These are phyloP conservation scores for Callopanchax toddi DNA, from an alignment of 2,113 vertebrate species.

Conservation along the genomic window DNA sequence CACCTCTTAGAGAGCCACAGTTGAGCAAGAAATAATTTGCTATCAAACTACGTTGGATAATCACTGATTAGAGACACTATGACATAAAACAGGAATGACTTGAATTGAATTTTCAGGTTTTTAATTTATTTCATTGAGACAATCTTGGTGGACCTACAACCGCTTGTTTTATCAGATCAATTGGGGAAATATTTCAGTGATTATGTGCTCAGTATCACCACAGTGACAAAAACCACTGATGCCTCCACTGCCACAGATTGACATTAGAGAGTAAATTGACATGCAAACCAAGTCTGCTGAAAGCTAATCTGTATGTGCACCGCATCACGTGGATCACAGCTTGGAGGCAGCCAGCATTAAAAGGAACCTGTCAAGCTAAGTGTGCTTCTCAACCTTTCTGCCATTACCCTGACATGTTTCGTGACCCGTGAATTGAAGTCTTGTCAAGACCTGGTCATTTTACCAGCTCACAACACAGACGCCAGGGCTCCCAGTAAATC, in stretches of 20 bases:
- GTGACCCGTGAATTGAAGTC: conserved; percentile 81
- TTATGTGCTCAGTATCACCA: conserved; percentile 7
- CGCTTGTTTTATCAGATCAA: conserved; percentile 15
- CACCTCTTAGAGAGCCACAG: conserved; percentile 85
- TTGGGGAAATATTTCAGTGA: conserved; percentile 6
- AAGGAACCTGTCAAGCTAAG: conserved; percentile 78
- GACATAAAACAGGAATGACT: conserved; percentile 60
- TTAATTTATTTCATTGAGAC: conserved; percentile 25
- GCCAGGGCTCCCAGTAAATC: conserved; percentile 56
- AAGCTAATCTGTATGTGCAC: conserved; percentile 75
- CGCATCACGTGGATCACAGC: conserved; percentile 68
- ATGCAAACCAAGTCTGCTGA: conserved; percentile 53
- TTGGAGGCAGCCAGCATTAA: conserved; percentile 73
- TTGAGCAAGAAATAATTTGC: conserved; percentile 81
- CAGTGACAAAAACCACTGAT: conserved; percentile 18
- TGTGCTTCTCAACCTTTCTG: conserved; percentile 71
- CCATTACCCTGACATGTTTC: conserved; percentile 77
- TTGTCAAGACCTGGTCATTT: conserved; percentile 80
- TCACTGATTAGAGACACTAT: conserved; percentile 62
- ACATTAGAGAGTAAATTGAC: conserved; percentile 62
- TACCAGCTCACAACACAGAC: conserved; percentile 68
- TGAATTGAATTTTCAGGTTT: conserved; percentile 56
- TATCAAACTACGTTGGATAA: conserved; percentile 66
- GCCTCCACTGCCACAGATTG: conserved; percentile 47
- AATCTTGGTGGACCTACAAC: conserved; percentile 8